Evolutionary conservation across 1,140 invertebrate genomes (phyloP).

Genomic region (Bombus superbus): DNA sequence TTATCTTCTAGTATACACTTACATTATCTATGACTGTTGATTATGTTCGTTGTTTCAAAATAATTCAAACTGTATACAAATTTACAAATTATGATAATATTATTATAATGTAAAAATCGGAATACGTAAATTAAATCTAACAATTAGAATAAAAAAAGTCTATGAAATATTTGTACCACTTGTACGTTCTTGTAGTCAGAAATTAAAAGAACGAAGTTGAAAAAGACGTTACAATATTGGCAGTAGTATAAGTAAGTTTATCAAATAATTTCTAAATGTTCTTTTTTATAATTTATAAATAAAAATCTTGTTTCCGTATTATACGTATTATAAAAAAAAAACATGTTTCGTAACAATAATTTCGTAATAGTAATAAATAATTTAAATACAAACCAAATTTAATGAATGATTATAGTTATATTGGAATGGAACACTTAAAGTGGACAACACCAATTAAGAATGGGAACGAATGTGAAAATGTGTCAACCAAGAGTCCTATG

Average conservation of each 20-base stretch:
- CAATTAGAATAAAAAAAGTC: background rate
- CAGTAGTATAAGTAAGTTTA: background rate
- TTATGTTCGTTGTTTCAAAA: constrained; percentile 26
- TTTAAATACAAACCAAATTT: background rate
- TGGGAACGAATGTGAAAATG: constrained; percentile 36
- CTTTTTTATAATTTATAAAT: background rate
- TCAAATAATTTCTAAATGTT: background rate
- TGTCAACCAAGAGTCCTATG: constrained; percentile 53
- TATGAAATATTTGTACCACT: background rate
- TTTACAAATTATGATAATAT: background rate
- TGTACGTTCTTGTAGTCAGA: background rate
- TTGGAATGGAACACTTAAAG: constrained; percentile 68
- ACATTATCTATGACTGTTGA: background rate
- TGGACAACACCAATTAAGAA: constrained; percentile 66
- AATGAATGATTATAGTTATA: background rate
- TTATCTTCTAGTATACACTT: background rate
- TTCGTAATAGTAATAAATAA: background rate
- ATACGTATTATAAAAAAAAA: background rate
- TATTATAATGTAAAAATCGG: background rate
- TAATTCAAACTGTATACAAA: constrained; percentile 42
- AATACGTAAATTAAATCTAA: background rate
- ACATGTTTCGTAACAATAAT: too few species aligned
- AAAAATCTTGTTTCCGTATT: background rate
- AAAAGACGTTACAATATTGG: constrained; percentile 15
- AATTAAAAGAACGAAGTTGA: background rate